phyloP scores from a whole-genome alignment of 2,797 vertebrate species.

The Enteromius thamalakanensis region DNA sequence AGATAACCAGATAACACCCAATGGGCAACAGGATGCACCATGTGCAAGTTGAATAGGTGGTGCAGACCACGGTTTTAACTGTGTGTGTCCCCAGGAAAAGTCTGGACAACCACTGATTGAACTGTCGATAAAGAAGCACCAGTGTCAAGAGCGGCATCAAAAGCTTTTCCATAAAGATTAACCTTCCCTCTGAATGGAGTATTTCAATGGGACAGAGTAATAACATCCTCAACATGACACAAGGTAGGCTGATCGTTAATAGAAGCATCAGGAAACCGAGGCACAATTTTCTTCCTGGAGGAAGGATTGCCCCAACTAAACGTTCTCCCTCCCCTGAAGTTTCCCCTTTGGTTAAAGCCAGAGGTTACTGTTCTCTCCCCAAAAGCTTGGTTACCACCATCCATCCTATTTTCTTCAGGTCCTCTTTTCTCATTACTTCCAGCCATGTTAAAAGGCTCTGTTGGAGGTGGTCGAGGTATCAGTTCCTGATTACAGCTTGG shows the following conservation, averaged over 20 bases:
- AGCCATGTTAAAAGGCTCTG: neutral
- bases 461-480: neutral
- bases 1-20: neutral
- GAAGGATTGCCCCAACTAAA: conserved; percentile 9
- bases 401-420: neutral
- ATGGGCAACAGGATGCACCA: neutral
- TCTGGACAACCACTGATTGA: neutral
- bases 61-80: neutral
- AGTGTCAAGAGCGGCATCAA: conserved; percentile 25
- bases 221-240: conserved; percentile 4
- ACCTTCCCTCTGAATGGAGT: neutral
- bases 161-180: neutral
- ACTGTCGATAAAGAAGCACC: neutral
- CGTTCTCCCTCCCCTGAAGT: conserved; percentile 11
- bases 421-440: no score
- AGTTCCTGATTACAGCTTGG: neutral
- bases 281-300: conserved; percentile 1
- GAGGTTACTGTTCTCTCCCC: neutral
- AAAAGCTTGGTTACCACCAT: neutral
- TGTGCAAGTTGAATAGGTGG: conserved; percentile 11
- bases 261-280: neutral
- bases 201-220: neutral
- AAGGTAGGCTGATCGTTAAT: neutral
- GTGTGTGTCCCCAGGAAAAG: neutral
- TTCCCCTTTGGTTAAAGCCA: neutral